Percentiles rank a stretch among this genome's conserved stretches.
Evolutionary conservation across 2,797 vertebrate species (phyloP).

Genomic region (Lophius americanus): DNA sequence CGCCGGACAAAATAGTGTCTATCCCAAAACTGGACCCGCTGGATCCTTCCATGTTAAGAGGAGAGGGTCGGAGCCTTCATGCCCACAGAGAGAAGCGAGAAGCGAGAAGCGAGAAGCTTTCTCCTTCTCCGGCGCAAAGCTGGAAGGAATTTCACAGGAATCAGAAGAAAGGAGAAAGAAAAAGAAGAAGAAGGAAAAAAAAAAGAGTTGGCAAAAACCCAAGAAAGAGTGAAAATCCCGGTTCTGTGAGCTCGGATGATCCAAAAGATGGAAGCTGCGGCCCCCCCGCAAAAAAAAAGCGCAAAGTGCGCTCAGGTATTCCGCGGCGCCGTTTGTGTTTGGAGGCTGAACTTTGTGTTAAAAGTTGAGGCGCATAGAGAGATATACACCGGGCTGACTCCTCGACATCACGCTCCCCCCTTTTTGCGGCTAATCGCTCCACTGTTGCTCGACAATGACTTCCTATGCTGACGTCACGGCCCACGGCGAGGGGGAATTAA

Average conservation of each 20-base stretch:
- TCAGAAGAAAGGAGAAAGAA: neutral
- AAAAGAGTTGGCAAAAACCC: constrained; percentile 45
- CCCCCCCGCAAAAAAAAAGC: constrained; percentile 34
- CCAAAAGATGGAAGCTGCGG: constrained; percentile 34
- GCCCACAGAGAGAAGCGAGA: constrained; percentile 72
- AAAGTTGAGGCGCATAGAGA: constrained; percentile 88
- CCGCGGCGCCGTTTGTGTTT: constrained; percentile 79
- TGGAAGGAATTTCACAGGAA: constrained; percentile 44
- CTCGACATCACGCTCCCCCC: constrained; percentile 86
- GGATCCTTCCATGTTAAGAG: constrained; percentile 92
- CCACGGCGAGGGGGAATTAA: constrained; percentile 81
- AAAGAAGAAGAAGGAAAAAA: constrained; percentile 14
- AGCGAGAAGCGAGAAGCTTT: constrained; percentile 42
- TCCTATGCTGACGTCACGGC: constrained; percentile 95
- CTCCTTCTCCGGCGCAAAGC: constrained; percentile 42
- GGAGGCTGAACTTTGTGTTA: constrained; percentile 88
- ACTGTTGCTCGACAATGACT: constrained; percentile 90
- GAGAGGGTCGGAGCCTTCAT: constrained; percentile 84
- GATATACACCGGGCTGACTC: constrained; percentile 86
- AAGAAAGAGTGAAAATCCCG: constrained; percentile 62
- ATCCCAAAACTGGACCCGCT: constrained; percentile 98
- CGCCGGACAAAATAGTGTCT: constrained; percentile 95
- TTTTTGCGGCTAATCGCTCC: constrained; percentile 90
- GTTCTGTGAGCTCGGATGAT: constrained; percentile 51
- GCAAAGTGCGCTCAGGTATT: constrained; percentile 68